A percentile compares a stretch with the other conserved stretches of the same genome.
phyloP scores from a whole-genome alignment of 2,888 invertebrate species.

The Ormyrus thymus region DNA sequence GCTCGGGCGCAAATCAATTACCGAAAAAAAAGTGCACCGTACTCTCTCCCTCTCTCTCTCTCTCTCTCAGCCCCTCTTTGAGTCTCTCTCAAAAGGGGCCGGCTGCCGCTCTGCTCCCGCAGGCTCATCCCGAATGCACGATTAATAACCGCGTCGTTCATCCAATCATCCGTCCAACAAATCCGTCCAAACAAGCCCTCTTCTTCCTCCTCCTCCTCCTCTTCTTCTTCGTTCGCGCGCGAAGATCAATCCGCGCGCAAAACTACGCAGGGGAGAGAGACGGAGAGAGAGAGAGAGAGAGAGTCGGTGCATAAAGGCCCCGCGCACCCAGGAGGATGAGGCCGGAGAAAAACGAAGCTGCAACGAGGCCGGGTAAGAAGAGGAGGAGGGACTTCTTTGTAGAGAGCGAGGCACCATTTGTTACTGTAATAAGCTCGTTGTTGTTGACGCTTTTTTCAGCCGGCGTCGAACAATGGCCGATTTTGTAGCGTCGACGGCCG shows the following conservation, averaged over 20 bases:
- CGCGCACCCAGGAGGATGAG: too few species aligned
- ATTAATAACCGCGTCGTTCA: constrained; percentile 56
- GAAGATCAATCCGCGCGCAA: constrained; percentile 5
- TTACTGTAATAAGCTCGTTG: constrained; percentile 50
- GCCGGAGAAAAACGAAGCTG: background rate
- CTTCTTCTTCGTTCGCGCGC: background rate
- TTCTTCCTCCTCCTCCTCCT: constrained; percentile 3
- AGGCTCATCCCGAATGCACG: constrained; percentile 47
- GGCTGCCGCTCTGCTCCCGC: constrained; percentile 12
- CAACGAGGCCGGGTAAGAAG: constrained; percentile 3
- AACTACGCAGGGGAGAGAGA: background rate
- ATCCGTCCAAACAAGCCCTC: constrained; percentile 54
- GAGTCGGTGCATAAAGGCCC: background rate
- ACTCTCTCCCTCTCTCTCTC: background rate
- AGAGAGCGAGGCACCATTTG: constrained; percentile 31
- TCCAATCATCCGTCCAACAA: constrained; percentile 53
- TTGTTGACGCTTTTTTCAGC: constrained; percentile 9
- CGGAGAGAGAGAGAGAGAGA: background rate
- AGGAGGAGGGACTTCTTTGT: constrained; percentile 30
- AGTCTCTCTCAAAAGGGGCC: constrained; percentile 10
- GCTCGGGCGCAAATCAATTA: constrained; percentile 46
- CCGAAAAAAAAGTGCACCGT: constrained; percentile 25
- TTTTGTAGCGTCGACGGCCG: background rate
- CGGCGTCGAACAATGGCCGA: background rate
- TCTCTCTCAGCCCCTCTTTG: too few species aligned